Percentiles rank a stretch among this genome's conserved stretches.
phyloP scores from a whole-genome alignment of 2,797 vertebrate genomes.

The Heteromormyrus szaboi region DNA sequence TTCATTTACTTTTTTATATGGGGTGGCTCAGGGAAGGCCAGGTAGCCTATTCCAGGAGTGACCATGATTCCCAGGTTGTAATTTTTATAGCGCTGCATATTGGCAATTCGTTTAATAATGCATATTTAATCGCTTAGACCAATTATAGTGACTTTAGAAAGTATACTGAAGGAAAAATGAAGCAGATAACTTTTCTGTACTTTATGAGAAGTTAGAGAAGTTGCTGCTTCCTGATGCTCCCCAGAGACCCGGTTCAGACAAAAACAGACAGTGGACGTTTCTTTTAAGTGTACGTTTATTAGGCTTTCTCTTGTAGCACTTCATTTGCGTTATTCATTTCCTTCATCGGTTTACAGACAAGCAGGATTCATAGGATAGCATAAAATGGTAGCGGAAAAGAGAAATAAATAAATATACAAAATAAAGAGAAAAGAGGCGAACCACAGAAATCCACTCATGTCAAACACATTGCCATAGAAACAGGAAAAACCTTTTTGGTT shows the following conservation, averaged over 20 bases:
- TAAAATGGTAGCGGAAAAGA: slow-evolving; percentile 3
- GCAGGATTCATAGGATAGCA: slow-evolving; percentile 46
- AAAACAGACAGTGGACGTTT: neutral
- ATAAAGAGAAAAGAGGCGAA: slow-evolving; percentile 44
- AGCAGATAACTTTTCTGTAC: neutral
- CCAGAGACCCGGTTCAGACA: neutral
- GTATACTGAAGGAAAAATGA: neutral
- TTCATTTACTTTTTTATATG: neutral
- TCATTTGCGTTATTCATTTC: slow-evolving; percentile 13
- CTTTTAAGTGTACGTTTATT: slow-evolving; percentile 19
- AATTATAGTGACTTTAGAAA: neutral
- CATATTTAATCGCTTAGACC: neutral
- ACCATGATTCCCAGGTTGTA: neutral
- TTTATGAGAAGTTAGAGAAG: neutral
- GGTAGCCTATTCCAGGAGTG: neutral
- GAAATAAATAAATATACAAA: slow-evolving; percentile 15
- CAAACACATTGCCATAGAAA: slow-evolving; percentile 60
- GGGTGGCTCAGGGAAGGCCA: neutral
- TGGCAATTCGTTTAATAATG: neutral
- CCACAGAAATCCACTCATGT: slow-evolving; percentile 32
- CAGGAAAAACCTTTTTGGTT: slow-evolving; percentile 59
- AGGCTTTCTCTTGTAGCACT: slow-evolving; percentile 16
- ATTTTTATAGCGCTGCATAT: neutral
- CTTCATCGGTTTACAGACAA: slow-evolving; percentile 34
- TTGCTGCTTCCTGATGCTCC: neutral